Base-by-base conservation (phyloP, 2,888 invertebrate genomes). In the Rhamphomyia laevipes region DNA sequence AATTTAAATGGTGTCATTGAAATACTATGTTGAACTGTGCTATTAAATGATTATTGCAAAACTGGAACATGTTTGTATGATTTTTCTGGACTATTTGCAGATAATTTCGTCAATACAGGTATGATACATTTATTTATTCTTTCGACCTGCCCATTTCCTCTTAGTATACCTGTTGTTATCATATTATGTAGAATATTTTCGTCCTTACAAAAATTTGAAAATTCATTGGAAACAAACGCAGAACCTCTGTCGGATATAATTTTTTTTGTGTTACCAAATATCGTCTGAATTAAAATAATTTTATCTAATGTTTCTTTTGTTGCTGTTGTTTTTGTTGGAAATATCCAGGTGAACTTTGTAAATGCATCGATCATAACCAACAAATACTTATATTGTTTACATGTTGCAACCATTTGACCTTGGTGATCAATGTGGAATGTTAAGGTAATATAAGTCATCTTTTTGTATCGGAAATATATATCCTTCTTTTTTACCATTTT, bases 241-340 rank as follows among this genome's bases (percentile, higher is more conserved):
- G 33, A 12, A 12, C 45, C 45, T 31, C 38, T 9, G 13, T 46
- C 40, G 6, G 51, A 44, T 11, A 53, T 49, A 17, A 54, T 38
- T 16, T 52, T 41, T 21, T 43, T 38, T 13, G 51, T 48, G 40
- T 51, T 48, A 12, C 46, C 51, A 23, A 51, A 48, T 38, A 51
- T 38, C 17, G 9, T 40, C 18, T 52, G 41, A 27, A 52, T 51
- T n/a, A 48, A 50, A 17, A 17, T n/a, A n/a, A 53, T 27, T 30
- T 43, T 45, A 9, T 51, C 52, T 11, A 52, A 40, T 2, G 52
- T 48, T n/a, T 45, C 46, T 16, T 50, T 43, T 30, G 51, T 33
- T 16, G 30, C 38, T 13, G 46, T 51, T 40, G 18, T 37, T 27
- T 43, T 48, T 27, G 48, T 47, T 13, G 43, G 42, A 33, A 42